These are phyloP conservation scores for Machimus rusticus DNA, from an alignment of 2,888 invertebrate genomes.

Conservation along the genomic window DNA sequence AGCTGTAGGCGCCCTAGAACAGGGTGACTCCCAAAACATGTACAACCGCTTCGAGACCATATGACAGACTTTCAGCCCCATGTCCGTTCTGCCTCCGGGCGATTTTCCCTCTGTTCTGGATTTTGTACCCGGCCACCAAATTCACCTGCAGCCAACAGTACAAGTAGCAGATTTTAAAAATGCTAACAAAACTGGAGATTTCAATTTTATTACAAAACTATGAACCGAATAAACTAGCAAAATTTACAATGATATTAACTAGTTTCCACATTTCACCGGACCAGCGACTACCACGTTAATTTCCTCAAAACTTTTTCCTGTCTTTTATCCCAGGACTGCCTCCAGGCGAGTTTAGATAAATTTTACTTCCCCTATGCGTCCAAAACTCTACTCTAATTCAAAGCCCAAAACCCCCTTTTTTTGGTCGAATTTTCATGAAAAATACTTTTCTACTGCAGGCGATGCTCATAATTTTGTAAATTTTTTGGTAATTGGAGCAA, in stretches of 20 bases:
- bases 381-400: neutral
- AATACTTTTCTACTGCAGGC: neutral
- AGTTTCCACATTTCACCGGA: neutral
- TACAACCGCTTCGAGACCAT: neutral
- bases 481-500: conserved; percentile 3
- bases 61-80: conserved; percentile 11
- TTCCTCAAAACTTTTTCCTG: neutral
- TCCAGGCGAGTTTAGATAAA: neutral
- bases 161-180: conserved; percentile 5
- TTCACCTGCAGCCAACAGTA: neutral
- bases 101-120: neutral
- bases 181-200: conserved; percentile 17
- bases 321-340: neutral
- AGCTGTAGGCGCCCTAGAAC: neutral
- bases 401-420: neutral
- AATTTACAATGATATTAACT: conserved; percentile 25
- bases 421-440: neutral
- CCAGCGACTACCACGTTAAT: neutral
- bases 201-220: conserved; percentile 34
- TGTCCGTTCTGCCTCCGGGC: conserved; percentile 7
- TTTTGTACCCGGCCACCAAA: neutral
- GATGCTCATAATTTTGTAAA: neutral
- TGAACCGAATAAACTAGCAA: conserved; percentile 22
- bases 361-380: neutral
- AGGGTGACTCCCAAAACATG: neutral